Percentiles rank a stretch among this genome's conserved stretches.
These are phyloP conservation scores for Synanthedon vespiformis DNA, from an alignment of 2,888 invertebrate genomes.

Conservation along the genomic window DNA sequence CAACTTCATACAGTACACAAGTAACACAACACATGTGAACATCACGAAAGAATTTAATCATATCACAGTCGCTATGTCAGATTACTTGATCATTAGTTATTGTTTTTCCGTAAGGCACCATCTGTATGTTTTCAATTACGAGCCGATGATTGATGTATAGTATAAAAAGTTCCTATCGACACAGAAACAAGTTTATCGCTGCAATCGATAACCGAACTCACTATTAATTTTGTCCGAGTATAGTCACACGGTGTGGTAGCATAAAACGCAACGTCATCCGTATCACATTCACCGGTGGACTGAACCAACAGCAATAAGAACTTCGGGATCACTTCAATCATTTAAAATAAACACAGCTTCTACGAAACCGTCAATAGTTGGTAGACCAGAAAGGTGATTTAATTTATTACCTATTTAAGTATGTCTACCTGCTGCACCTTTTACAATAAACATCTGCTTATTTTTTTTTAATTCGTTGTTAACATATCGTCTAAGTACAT, in stretches of 20 bases:
- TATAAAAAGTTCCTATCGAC: constrained; percentile 34
- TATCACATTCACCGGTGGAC: constrained; percentile 37
- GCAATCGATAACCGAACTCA: constrained; percentile 44
- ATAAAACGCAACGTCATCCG: constrained; percentile 53
- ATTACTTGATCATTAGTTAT: constrained; percentile 23
- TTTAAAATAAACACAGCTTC: constrained; percentile 59
- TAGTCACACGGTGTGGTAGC: constrained; percentile 27
- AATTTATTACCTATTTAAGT: neutral
- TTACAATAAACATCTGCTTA: too few relatives aligned
- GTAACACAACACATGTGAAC: constrained; percentile 8
- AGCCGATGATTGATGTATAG: constrained; percentile 47
- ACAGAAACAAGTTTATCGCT: constrained; percentile 53
- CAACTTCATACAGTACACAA: constrained; percentile 11
- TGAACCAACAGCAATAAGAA: constrained; percentile 14
- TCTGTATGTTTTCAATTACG: constrained; percentile 57
- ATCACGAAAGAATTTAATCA: constrained; percentile 15
- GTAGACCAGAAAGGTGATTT: neutral
- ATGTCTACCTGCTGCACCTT: neutral
- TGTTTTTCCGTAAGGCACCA: constrained; percentile 35
- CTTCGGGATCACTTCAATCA: constrained; percentile 49
- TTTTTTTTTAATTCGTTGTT: neutral
- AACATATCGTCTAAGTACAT: neutral
- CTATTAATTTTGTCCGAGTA: constrained; percentile 51
- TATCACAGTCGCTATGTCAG: constrained; percentile 14
- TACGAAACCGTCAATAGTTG: constrained; percentile 22